phyloP scores from a whole-genome alignment of 2,797 vertebrate genomes.

The Parotocinclus haroldoi region DNA sequence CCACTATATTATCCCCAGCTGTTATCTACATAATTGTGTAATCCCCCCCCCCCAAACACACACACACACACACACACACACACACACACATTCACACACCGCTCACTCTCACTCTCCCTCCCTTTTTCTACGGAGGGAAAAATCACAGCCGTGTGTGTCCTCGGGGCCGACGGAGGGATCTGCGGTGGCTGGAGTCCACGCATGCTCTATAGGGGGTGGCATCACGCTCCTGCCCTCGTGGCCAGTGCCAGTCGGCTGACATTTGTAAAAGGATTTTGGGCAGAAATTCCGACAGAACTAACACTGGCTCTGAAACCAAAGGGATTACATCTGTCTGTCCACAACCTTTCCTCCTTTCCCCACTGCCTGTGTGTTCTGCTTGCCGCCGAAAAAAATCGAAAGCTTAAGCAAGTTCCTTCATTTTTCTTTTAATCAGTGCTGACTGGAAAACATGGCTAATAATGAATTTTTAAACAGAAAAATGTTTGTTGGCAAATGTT shows the following conservation, averaged over 20 bases:
- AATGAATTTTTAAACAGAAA: neutral
- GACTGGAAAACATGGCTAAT: neutral
- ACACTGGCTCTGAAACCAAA: no score
- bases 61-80: conserved; percentile 34
- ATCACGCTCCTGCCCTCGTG: conserved; percentile 44
- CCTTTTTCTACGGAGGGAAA: conserved; percentile 20
- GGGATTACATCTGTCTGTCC: no score
- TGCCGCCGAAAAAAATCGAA: no score
- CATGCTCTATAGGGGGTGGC: conserved; percentile 34
- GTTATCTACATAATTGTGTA: conserved; percentile 82
- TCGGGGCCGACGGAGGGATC: conserved; percentile 21
- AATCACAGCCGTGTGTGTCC: conserved; percentile 31
- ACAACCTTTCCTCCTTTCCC: no score
- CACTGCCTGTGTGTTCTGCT: no score
- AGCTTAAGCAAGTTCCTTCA: no score
- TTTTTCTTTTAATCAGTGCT: neutral
- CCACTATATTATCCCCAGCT: conserved; percentile 82
- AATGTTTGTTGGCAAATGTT: conserved; percentile 8
- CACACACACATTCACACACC: conserved; percentile 26
- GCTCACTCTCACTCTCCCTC: conserved; percentile 26
- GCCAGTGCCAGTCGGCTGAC: conserved; percentile 67
- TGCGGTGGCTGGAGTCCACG: conserved; percentile 8
- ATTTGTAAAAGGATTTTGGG: conserved; percentile 70
- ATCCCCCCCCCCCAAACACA: conserved; percentile 53
- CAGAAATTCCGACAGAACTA: no score